phyloP scores from a whole-genome alignment of 1,140 invertebrate species.

The Drosophila teissieri region DNA sequence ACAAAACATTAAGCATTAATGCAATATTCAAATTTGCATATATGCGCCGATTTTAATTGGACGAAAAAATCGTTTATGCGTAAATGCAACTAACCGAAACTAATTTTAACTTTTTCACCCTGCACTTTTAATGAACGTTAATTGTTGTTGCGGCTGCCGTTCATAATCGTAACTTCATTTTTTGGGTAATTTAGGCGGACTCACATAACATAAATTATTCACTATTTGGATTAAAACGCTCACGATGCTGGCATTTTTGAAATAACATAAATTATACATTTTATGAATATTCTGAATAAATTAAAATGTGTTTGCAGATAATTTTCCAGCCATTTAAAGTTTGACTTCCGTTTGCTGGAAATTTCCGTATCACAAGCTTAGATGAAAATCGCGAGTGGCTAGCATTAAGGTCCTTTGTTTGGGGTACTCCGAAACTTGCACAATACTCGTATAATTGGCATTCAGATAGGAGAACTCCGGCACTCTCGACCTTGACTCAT shows the following conservation, averaged over 20 bases:
- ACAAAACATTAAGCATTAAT: slow-evolving; percentile 75
- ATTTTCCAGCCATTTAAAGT: too few relatives aligned
- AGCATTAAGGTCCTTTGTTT: too few relatives aligned
- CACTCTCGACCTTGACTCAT: slow-evolving; percentile 42
- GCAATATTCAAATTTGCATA: slow-evolving; percentile 62
- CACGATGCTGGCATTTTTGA: not conserved
- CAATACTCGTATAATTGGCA: not conserved
- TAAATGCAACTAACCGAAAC: slow-evolving; percentile 26
- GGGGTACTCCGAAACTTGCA: not conserved
- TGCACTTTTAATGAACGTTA: slow-evolving; percentile 31
- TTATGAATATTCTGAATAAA: too few relatives aligned
- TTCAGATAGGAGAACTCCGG: slow-evolving; percentile 4
- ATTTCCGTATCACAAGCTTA: too few relatives aligned
- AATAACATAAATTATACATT: too few relatives aligned
- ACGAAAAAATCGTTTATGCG: slow-evolving; percentile 58
- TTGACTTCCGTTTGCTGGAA: too few relatives aligned
- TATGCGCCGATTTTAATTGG: slow-evolving; percentile 63
- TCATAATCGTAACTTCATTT: slow-evolving; percentile 3
- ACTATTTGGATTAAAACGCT: not conserved
- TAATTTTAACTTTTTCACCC: slow-evolving; percentile 35
- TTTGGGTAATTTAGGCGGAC: slow-evolving; percentile 3
- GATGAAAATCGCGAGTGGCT: too few relatives aligned
- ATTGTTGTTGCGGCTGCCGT: slow-evolving; percentile 11
- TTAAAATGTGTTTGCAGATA: too few relatives aligned
- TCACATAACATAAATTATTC: not conserved